Evolutionary conservation across 2,888 invertebrate species (phyloP).

Genomic region (Volucella inanis): DNA sequence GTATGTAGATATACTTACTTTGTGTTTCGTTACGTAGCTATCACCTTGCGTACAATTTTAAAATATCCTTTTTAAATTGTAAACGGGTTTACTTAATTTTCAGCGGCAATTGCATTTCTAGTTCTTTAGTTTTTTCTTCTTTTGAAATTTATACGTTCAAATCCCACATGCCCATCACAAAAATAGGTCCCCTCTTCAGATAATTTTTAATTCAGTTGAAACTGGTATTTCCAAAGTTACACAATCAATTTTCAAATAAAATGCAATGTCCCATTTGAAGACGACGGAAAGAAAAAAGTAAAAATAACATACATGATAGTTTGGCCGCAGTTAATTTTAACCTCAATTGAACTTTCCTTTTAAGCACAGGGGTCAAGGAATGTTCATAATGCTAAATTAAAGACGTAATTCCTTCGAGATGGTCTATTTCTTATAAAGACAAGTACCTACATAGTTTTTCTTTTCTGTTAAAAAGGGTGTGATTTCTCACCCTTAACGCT

Average conservation of each 20-base stretch:
- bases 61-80: no score
- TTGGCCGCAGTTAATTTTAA: constrained; percentile 64
- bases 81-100: no score
- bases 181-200: background rate
- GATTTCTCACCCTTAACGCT: constrained; percentile 65
- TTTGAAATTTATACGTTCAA: background rate
- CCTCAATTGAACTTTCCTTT: constrained; percentile 61
- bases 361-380: constrained; percentile 50
- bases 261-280: constrained; percentile 34
- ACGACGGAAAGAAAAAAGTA: background rate
- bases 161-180: constrained; percentile 7
- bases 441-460: constrained; percentile 25
- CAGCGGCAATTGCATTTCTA: no score
- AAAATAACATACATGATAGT: constrained; percentile 42
- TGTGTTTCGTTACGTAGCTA: no score
- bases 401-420: constrained; percentile 72
- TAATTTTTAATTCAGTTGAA: constrained; percentile 2
- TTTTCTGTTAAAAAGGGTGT: constrained; percentile 55
- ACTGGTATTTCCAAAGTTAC: constrained; percentile 27
- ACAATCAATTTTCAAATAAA: constrained; percentile 32
- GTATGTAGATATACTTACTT: no score
- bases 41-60: no score
- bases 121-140: no score
- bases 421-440: constrained; percentile 57
- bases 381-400: constrained; percentile 67